Conservation (phyloP, 35 echinoderm and acorn worm genomes). For the Apostichopus californicus region DNA sequence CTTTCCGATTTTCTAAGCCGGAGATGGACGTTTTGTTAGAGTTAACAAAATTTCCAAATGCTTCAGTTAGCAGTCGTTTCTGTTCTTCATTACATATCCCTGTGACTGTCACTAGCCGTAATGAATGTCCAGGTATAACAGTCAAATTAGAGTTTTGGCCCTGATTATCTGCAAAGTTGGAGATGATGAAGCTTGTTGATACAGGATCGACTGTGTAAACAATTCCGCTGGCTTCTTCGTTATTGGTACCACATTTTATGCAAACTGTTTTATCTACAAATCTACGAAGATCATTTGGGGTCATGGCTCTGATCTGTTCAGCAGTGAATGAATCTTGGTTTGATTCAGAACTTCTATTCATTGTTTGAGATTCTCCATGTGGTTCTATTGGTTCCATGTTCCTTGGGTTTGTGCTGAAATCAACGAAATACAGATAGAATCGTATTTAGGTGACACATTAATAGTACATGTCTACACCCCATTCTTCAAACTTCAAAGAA, state of each 20-base stretch:
- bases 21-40: neutral
- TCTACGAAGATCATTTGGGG: conserved; percentile 1
- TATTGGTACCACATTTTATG: conserved; percentile 10
- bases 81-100: conserved; percentile 24
- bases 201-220: conserved; percentile 52
- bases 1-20: conserved; percentile 32
- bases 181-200: conserved; percentile 29
- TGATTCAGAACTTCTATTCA: neutral
- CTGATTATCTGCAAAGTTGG: neutral
- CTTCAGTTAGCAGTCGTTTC: conserved; percentile 7
- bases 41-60: conserved; percentile 39
- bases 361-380: neutral
- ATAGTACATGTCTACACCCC: no score
- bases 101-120: neutral
- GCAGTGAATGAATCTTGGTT: conserved; percentile 3
- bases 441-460: no score
- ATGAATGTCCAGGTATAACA: conserved; percentile 43
- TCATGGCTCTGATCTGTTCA: neutral
- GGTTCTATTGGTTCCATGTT: neutral
- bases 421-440: no score
- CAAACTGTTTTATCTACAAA: conserved; percentile 50
- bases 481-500: no score
- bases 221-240: conserved; percentile 18
- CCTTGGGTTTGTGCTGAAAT: neutral
- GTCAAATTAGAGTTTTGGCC: conserved; percentile 3